These are phyloP conservation scores for Myotis davidii DNA, from an alignment of 2,113 vertebrate species.

Conservation along the genomic window DNA sequence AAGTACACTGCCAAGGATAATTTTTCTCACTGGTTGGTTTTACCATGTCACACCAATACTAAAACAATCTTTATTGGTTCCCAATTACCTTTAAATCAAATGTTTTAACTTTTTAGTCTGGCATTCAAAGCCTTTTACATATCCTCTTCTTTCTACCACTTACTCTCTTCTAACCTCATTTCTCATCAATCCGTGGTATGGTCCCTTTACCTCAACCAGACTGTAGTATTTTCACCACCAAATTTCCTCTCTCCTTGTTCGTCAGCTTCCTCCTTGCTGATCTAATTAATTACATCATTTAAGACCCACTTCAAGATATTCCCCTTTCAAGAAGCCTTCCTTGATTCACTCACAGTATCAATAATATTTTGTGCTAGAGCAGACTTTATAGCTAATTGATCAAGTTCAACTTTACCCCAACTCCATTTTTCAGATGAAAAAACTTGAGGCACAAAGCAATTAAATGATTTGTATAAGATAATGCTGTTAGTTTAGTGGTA, in stretches of 20 bases:
- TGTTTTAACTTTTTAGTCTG: background rate
- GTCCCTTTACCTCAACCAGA: background rate
- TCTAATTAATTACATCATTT: slow-evolving; percentile 23
- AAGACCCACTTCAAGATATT: slow-evolving; percentile 6
- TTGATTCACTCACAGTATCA: background rate
- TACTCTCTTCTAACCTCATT: background rate
- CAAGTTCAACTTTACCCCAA: background rate
- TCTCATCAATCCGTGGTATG: background rate
- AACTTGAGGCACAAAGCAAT: background rate
- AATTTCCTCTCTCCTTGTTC: background rate
- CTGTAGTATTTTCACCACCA: background rate
- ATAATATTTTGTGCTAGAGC: slow-evolving; percentile 1
- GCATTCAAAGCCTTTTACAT: background rate
- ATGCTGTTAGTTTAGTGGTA: background rate
- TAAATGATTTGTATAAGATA: slow-evolving; percentile 48
- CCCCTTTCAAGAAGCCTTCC: background rate
- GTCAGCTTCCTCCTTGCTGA: background rate
- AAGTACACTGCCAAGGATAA: slow-evolving; percentile 23
- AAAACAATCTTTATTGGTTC: background rate
- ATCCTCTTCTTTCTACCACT: background rate
- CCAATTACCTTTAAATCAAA: slow-evolving; percentile 55
- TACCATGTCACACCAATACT: background rate
- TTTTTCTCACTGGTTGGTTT: slow-evolving; percentile 37
- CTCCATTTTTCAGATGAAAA: slow-evolving; percentile 41
- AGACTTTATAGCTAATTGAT: slow-evolving; percentile 27